A percentile compares a stretch with the other conserved stretches of the same genome.
These are phyloP conservation scores for Aselliscus stoliczkanus DNA, from an alignment of 2,797 vertebrate species.

Conservation along the genomic window DNA sequence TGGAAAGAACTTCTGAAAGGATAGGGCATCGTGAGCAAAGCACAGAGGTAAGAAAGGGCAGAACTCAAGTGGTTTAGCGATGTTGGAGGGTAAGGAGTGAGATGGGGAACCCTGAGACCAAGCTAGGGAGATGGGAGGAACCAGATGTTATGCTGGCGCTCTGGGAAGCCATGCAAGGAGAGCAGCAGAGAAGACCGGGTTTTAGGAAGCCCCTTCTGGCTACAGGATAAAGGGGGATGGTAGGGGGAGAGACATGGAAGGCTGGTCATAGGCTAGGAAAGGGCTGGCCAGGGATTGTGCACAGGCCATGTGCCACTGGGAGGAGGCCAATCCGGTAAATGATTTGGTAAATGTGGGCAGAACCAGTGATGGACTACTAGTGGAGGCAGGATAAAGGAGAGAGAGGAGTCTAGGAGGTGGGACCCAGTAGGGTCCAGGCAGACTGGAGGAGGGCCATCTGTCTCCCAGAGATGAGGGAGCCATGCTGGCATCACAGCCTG, in stretches of 20 bases:
- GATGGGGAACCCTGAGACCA: fast-evolving
- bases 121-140: background rate
- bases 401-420: background rate
- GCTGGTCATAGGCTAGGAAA: background rate
- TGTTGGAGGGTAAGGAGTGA: background rate
- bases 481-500: background rate
- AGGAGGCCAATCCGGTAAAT: background rate
- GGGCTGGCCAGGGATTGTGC: background rate
- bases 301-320: background rate
- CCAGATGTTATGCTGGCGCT: fast-evolving
- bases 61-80: background rate
- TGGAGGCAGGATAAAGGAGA: background rate
- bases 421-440: background rate
- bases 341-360: background rate
- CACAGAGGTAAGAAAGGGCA: background rate
- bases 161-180: background rate
- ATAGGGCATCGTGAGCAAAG: background rate
- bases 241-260: background rate
- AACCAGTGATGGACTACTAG: background rate
- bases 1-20: background rate
- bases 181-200: background rate
- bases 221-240: background rate
- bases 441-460: background rate
- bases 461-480: too few relatives aligned
- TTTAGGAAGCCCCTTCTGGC: background rate